A percentile compares a stretch with the other conserved stretches of the same genome.
Evolutionary conservation across 2,888 invertebrate species (phyloP).

Genomic region (Oegoconia quadripuncta): DNA sequence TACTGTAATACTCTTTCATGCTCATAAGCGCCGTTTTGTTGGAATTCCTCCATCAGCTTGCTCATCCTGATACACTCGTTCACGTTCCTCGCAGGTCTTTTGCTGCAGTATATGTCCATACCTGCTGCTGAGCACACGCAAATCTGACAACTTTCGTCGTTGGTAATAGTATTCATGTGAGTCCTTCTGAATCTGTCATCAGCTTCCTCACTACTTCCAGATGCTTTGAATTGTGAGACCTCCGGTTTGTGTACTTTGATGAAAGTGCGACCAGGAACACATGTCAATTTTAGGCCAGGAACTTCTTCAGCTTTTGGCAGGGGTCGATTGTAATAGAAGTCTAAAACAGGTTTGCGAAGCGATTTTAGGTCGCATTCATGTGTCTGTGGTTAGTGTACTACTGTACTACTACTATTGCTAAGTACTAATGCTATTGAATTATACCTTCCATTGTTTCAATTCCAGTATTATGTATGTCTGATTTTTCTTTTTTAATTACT

Average conservation of each 20-base stretch:
- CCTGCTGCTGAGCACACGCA: constrained; percentile 60
- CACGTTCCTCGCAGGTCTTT: constrained; percentile 50
- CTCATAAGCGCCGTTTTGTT: constrained; percentile 3
- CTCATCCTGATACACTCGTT: constrained; percentile 57
- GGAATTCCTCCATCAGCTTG: constrained; percentile 25
- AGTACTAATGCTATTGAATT: too few species aligned
- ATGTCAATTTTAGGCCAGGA: constrained; percentile 30
- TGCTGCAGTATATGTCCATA: constrained; percentile 49
- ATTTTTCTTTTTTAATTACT: too few species aligned
- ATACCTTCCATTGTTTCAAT: too few species aligned
- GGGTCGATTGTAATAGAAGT: constrained; percentile 42
- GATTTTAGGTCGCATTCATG: not conserved
- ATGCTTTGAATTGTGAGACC: not conserved
- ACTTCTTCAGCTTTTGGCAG: constrained; percentile 27
- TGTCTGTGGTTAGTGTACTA: too few species aligned
- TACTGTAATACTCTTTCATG: constrained; percentile 16
- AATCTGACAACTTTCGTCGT: constrained; percentile 42
- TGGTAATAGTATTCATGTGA: constrained; percentile 38
- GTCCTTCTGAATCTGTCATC: constrained; percentile 25
- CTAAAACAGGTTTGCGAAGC: constrained; percentile 34
- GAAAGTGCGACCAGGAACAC: constrained; percentile 56
- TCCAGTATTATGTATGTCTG: too few species aligned
- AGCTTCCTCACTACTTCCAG: not conserved
- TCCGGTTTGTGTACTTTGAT: constrained; percentile 31
- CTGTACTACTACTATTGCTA: too few species aligned